phyloP scores from a whole-genome alignment of 2,888 invertebrate species.

The Tachina fera region DNA sequence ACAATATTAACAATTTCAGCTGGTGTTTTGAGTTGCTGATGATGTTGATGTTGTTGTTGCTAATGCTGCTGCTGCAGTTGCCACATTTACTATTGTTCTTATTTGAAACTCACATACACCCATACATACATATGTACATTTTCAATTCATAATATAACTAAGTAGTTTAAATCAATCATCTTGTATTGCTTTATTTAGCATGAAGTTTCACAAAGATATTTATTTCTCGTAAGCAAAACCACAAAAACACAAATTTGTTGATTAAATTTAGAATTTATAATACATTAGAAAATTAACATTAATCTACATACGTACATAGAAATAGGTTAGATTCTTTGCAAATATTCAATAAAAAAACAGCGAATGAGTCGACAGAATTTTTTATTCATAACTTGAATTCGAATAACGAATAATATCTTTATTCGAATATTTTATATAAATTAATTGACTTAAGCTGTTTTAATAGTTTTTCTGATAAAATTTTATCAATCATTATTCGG shows the following conservation, averaged over 20 bases:
- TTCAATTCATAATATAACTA: constrained; percentile 63
- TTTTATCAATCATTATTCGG: too few relatives aligned
- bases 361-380: too few relatives aligned
- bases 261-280: constrained; percentile 16
- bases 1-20: constrained; percentile 15
- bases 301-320: too few relatives aligned
- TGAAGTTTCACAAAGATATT: neutral
- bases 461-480: too few relatives aligned
- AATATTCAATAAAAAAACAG: too few relatives aligned
- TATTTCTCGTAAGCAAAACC: neutral
- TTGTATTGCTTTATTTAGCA: constrained; percentile 33
- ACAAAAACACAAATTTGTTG: constrained; percentile 38
- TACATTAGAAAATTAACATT: neutral
- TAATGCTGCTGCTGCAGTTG: constrained; percentile 6
- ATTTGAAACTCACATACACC: constrained; percentile 16
- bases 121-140: constrained; percentile 25
- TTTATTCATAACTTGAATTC: too few relatives aligned
- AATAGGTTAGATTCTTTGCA: neutral
- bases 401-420: too few relatives aligned
- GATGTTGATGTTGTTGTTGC: constrained; percentile 16
- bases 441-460: too few relatives aligned
- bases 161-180: constrained; percentile 55
- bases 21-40: neutral
- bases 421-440: too few relatives aligned
- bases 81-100: constrained; percentile 26